Percentiles rank a stretch among this genome's conserved stretches.
phyloP scores from a whole-genome alignment of 2,113 vertebrate species.

The Parotia lawesii region DNA sequence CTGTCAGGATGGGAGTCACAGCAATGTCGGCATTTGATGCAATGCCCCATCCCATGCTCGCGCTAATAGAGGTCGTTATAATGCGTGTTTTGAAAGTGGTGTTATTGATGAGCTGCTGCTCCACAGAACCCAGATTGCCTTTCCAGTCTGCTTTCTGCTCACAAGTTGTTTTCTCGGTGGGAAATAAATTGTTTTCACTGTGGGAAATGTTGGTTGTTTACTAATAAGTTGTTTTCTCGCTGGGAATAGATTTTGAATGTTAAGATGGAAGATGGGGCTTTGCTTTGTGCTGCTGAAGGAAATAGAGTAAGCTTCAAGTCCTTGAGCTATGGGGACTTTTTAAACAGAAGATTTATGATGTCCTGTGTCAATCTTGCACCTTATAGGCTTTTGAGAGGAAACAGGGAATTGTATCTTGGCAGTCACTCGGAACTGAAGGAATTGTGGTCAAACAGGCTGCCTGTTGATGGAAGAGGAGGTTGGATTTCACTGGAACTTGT shows the following conservation, averaged over 20 bases:
- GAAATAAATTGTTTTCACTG: conserved; percentile 67
- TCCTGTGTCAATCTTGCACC: background rate
- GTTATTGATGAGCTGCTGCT: conserved; percentile 60
- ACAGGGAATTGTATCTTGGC: background rate
- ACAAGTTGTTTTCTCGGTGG: conserved; percentile 51
- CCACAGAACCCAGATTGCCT: conserved; percentile 32
- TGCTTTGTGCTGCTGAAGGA: background rate
- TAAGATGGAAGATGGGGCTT: background rate
- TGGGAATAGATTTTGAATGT: conserved; percentile 4
- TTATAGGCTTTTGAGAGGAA: background rate
- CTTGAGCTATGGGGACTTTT: background rate
- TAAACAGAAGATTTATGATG: background rate
- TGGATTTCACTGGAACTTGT: background rate
- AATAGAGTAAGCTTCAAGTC: background rate
- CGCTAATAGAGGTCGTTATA: background rate
- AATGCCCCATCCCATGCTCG: background rate
- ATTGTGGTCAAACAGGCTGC: background rate
- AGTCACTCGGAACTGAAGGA: background rate
- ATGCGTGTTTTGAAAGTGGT: conserved; percentile 27
- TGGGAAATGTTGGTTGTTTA: conserved; percentile 64
- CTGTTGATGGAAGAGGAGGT: background rate
- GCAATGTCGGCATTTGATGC: background rate
- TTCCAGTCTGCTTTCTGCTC: conserved; percentile 48
- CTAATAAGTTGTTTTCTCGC: conserved; percentile 66
- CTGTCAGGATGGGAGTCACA: background rate